Evolutionary conservation across 2,113 vertebrate species (phyloP).

Genomic region (Leucopsar rothschildi): DNA sequence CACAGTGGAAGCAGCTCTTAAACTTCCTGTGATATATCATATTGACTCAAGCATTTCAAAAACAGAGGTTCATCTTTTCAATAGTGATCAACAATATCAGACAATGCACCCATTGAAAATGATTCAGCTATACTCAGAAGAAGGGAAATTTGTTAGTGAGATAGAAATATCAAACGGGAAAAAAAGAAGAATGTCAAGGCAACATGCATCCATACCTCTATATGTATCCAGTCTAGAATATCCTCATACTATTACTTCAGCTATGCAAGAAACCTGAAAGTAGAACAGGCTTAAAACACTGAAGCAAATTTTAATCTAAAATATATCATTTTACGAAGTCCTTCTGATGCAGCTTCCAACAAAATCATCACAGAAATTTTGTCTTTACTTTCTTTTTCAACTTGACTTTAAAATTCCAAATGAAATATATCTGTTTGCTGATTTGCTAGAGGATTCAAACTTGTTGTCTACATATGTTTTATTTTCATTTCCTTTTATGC

Average conservation of each 20-base stretch:
- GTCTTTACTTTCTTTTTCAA: not conserved
- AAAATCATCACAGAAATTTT: not conserved
- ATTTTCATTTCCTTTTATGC: not conserved
- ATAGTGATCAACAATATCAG: not conserved
- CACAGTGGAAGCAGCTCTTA: not conserved
- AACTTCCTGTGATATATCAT: not conserved
- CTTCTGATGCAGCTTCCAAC: not conserved
- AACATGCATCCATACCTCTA: fast-evolving
- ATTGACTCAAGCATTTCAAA: not conserved
- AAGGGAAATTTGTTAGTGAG: not conserved
- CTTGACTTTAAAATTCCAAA: not conserved
- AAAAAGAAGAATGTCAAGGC: not conserved
- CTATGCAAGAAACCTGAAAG: not conserved
- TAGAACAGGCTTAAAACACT: not conserved
- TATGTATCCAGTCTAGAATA: not conserved
- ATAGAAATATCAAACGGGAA: not conserved
- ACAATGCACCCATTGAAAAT: not conserved
- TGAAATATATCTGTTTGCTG: not conserved
- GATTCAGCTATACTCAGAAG: not conserved
- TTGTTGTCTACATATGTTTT: not conserved
- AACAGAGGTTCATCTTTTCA: not conserved
- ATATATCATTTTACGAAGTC: not conserved
- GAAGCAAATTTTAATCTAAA: not conserved
- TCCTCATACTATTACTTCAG: not conserved
- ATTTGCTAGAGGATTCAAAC: not conserved